Evolutionary conservation across 53 echinoderm and acorn worm genomes (phyloP), one percentile per base, ranked within the genome.

Genomic region (Patiria pectinifera): DNA sequence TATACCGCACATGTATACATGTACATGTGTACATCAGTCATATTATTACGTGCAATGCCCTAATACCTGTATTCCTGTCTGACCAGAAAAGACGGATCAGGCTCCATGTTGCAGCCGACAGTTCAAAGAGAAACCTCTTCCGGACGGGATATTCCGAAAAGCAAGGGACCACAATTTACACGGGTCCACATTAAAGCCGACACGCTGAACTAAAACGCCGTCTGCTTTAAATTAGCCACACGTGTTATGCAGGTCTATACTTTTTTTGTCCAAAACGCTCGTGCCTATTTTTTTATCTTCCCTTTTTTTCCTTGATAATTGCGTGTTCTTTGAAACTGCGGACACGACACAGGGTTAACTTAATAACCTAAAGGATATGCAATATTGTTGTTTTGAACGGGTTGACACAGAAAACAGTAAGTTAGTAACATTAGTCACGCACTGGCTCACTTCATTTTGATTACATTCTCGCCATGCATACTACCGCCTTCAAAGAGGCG

Each of bases 61-160:
- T 90, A 90, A 90, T 90, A 63, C 90, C 90, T 69, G 81, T 81
- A 81, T 90, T 81, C 90, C 90, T 90, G 81, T 59, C 70, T 66
- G 48, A 63, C 49, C 47, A 62, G 69, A 46, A 90, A 48, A 90
- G 90, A 90, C 90, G 48, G 90, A 90, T 90, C 81, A 81, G 78
- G 63, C n/a, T 44, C 11, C 6, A 81, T 81, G 81, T 90, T 70
- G 13, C 69, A 80, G 45, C 80, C 80, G 90, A 90, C 90, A 90
- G 90, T 80, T 90, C 69, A 69, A 80, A 90, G 81, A 81, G 81
- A 69, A 78, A n/a, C 35, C 48, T 49, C 62, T 90, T 63, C 90
- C 80, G 90, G 66, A 80, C 46, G 80, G 62, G 61, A 23, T 22
- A 62, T 69, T 35, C 69, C 69, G 48, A 66, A 25, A 49, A 63